phyloP scores from a whole-genome alignment of 2,888 invertebrate species.

The Eupithecia inturbata region DNA sequence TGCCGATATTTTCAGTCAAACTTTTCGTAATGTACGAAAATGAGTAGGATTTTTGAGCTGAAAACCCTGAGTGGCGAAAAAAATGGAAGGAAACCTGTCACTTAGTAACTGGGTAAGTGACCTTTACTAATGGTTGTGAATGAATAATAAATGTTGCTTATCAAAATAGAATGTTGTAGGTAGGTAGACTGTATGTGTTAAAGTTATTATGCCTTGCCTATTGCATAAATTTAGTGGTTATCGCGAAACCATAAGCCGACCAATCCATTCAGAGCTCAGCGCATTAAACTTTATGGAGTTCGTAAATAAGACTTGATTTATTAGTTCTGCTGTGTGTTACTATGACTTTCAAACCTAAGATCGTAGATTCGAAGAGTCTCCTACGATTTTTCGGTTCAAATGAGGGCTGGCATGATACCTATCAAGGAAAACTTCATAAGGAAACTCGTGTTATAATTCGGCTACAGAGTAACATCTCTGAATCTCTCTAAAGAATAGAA shows the following conservation, averaged over 20 bases:
- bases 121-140: slow-evolving; percentile 24
- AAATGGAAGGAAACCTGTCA: slow-evolving; percentile 41
- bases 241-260: slow-evolving; percentile 18
- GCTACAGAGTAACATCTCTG: too few relatives aligned
- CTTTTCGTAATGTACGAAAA: slow-evolving; percentile 57
- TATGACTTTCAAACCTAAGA: neutral
- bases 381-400: neutral
- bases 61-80: slow-evolving; percentile 60
- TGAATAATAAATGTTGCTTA: slow-evolving; percentile 10
- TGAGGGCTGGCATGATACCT: neutral
- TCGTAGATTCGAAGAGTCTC: neutral
- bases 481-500: too few relatives aligned
- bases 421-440: neutral
- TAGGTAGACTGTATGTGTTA: neutral
- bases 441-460: neutral
- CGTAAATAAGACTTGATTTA: slow-evolving; percentile 10
- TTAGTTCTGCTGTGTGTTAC: neutral
- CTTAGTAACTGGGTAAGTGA: slow-evolving; percentile 27
- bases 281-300: slow-evolving; percentile 15
- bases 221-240: neutral
- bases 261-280: slow-evolving; percentile 18
- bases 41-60: slow-evolving; percentile 53
- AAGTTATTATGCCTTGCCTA: neutral
- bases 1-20: slow-evolving; percentile 63
- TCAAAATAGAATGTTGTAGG: slow-evolving; percentile 8